Base-by-base conservation (phyloP, 1,140 invertebrate genomes). In the Paraescarpia echinospica region DNA sequence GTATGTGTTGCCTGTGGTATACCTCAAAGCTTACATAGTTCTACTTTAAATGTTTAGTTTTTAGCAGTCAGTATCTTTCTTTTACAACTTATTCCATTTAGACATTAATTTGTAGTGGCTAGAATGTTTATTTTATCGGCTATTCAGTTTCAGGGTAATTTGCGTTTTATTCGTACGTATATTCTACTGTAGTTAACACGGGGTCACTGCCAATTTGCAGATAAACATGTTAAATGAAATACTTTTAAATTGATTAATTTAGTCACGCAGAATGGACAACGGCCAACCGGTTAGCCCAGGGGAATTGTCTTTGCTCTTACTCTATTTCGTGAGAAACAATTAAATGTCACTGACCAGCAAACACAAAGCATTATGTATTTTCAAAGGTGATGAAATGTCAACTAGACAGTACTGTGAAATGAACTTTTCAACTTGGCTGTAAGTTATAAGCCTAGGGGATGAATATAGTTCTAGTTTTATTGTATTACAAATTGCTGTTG, bases 111-210 rank as follows among this genome's bases (percentile, higher is more conserved):
- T 77, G 4, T 77, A 77, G 59, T 77, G 59, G 59, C 59, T 77
- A 77, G 59, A 77, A 77, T 77, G 59, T 77, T 77, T 77, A 77
- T 77, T 77, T 77, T 77, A 77, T 77, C 59, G 22, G 59, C 59
- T 77, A 77, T 77, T 77, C 59, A 12, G 59, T 77, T 77, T 77
- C 14, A 77, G 59, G 59, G 59, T 77, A 77, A 77, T 77, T 31
- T 77, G 59, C 59, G 59, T 77, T 77, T 77, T 77, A 77, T 22
- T 77, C 59, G 27, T 77, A 18, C 59, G 22, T 77, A 27, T 77
- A 77, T 77, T 77, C 59, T 77, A 77, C 22, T 31, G 59, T 31
- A 77, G 59, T 27, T 27, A 77, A 77, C 59, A 27, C 8, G 59
- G 12, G 59, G 8, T 77, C 59, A 77, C 9, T 77, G 41, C 41